A percentile compares a stretch with the other conserved stretches of the same genome.
These are phyloP conservation scores for Drosophila kambysellisi DNA, from an alignment of 2,888 invertebrate species.

Conservation along the genomic window DNA sequence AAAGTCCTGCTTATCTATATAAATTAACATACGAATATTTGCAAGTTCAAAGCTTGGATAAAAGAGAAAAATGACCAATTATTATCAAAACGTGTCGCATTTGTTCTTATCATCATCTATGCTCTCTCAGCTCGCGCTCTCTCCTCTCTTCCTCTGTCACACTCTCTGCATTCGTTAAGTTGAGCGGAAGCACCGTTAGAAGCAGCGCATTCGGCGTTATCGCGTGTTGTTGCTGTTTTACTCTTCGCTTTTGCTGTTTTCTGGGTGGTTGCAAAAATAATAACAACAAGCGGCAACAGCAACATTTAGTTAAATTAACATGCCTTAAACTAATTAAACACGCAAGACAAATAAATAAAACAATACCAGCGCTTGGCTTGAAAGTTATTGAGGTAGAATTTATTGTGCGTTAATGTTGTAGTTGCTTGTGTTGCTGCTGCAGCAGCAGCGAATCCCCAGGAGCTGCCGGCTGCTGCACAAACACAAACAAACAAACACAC, in stretches of 20 bases:
- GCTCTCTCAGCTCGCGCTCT: conserved; percentile 11
- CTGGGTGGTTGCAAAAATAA: conserved; percentile 42
- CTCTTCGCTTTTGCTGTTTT: conserved; percentile 7
- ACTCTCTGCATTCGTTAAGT: conserved; percentile 37
- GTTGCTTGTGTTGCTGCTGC: conserved; percentile 1
- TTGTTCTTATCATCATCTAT: conserved; percentile 28
- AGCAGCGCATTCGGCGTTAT: conserved; percentile 39
- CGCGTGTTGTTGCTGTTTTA: conserved; percentile 30
- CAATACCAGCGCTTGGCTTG: background rate
- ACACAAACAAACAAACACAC: conserved; percentile 26
- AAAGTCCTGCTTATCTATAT: background rate
- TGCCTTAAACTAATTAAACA: conserved; percentile 71
- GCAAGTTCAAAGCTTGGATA: conserved; percentile 3
- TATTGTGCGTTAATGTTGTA: background rate
- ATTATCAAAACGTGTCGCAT: conserved; percentile 11
- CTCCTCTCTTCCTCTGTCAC: background rate
- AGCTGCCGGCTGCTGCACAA: conserved; percentile 62
- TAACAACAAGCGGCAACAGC: conserved; percentile 16
- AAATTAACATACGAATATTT: background rate
- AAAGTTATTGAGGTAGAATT: conserved; percentile 12
- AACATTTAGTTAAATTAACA: conserved; percentile 49
- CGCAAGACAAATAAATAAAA: conserved; percentile 40
- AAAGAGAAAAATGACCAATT: background rate
- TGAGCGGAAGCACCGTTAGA: conserved; percentile 50
- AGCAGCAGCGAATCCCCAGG: conserved; percentile 17